Evolutionary conservation across 53 echinoderm and acorn worm genomes (phyloP).

Genomic region (Mesocentrotus franciscanus): DNA sequence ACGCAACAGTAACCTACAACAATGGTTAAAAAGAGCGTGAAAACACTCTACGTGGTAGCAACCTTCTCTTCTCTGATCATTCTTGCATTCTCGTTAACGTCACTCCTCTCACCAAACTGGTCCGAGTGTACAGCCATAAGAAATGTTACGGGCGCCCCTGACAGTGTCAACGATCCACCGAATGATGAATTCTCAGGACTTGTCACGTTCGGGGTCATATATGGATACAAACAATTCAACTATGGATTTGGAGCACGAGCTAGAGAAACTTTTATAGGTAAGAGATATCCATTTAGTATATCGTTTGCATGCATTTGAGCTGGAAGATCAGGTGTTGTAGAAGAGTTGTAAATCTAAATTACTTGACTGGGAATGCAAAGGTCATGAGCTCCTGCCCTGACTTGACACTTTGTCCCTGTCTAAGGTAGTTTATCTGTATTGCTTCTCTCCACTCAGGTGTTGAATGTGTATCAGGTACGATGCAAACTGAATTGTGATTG

Average conservation of each 20-base stretch:
- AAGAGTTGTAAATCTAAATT: no score
- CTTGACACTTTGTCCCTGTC: no score
- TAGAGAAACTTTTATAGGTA: constrained; percentile 66
- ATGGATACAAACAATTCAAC: constrained; percentile 75
- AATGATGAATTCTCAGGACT: constrained; percentile 42
- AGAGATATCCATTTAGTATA: not conserved
- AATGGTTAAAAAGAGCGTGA: not conserved
- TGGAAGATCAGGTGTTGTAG: no score
- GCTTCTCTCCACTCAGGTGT: no score
- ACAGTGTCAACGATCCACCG: not conserved
- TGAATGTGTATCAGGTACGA: no score
- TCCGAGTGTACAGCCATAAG: constrained; percentile 22
- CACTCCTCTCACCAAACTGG: constrained; percentile 58
- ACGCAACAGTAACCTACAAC: not conserved
- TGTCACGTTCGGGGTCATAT: constrained; percentile 74
- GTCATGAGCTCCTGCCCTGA: no score
- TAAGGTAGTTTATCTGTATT: no score
- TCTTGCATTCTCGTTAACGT: not conserved
- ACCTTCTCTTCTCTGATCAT: not conserved
- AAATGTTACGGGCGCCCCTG: not conserved
- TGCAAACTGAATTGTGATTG: no score
- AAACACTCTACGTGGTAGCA: constrained; percentile 21
- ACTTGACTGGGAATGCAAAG: no score
- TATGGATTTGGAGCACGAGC: constrained; percentile 74
- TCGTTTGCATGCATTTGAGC: no score